A percentile compares a stretch with the other conserved stretches of the same genome.
Evolutionary conservation across 1,140 invertebrate genomes (phyloP).

Genomic region (Acyrthosiphon pisum): DNA sequence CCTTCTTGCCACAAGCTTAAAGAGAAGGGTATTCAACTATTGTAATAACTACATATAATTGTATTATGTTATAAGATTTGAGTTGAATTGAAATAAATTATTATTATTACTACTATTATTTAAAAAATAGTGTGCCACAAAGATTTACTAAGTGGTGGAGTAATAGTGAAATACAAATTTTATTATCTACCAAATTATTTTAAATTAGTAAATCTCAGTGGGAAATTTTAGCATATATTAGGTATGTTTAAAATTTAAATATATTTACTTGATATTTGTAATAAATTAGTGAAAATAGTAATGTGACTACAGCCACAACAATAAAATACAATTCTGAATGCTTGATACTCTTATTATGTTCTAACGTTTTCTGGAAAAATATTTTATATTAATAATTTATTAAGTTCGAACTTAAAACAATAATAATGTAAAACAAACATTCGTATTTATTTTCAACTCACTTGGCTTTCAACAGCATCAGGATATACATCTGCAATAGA

Average conservation of each 20-base stretch:
- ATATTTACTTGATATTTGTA: slow-evolving; percentile 55
- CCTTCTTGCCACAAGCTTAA: too few relatives aligned
- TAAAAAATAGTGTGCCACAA: background rate
- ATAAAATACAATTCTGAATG: slow-evolving; percentile 46
- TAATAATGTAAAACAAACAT: background rate
- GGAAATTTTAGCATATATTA: too few relatives aligned
- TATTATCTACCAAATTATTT: background rate
- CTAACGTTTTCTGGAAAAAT: slow-evolving; percentile 31
- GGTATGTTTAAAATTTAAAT: background rate
- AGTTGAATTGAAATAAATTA: too few relatives aligned
- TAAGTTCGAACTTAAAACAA: background rate
- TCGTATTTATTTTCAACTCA: slow-evolving; percentile 25
- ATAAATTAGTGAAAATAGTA: slow-evolving; percentile 47
- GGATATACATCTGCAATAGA: background rate
- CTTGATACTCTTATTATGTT: background rate
- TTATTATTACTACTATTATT: background rate
- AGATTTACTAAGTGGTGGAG: background rate
- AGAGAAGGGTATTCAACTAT: too few relatives aligned
- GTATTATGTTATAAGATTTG: too few relatives aligned
- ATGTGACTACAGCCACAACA: slow-evolving; percentile 1
- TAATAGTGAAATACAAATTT: background rate
- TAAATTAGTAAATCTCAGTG: background rate
- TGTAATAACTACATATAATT: too few relatives aligned
- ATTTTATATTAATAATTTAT: background rate
- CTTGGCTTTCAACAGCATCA: background rate